Percentiles rank a stretch among this genome's conserved stretches.
Evolutionary conservation across 2,888 invertebrate species (phyloP).

Genomic region (Lochmaea capreae): DNA sequence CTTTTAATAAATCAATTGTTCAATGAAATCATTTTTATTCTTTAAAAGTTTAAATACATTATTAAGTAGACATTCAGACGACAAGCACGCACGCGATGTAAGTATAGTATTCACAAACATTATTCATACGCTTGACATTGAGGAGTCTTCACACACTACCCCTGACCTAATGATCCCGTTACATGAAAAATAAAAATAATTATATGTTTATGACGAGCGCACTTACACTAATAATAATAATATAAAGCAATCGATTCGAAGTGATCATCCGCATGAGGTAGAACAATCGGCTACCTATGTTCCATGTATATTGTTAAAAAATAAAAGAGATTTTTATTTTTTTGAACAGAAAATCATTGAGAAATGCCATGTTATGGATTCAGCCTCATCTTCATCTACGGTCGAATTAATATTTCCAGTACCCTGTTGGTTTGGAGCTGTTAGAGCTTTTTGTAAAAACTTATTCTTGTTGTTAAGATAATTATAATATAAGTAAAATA

Average conservation of each 20-base stretch:
- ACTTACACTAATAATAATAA: background rate
- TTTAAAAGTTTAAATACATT: background rate
- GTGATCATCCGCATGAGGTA: background rate
- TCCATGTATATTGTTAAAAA: too few species aligned
- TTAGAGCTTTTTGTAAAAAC: too few species aligned
- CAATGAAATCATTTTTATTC: conserved; percentile 1
- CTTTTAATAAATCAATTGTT: too few species aligned
- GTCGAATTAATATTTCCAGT: too few species aligned
- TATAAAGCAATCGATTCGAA: background rate
- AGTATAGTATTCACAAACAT: background rate
- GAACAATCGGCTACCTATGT: too few species aligned
- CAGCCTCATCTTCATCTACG: too few species aligned
- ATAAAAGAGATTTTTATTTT: too few species aligned
- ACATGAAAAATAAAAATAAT: conserved; percentile 37
- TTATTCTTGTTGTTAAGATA: too few species aligned
- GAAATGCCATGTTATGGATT: too few species aligned
- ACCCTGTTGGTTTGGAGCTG: too few species aligned
- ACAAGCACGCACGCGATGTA: background rate
- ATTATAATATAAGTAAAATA: too few species aligned
- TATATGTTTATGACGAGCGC: background rate
- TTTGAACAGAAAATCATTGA: too few species aligned
- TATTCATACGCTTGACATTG: conserved; percentile 43
- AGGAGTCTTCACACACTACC: conserved; percentile 46
- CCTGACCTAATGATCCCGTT: conserved; percentile 53
- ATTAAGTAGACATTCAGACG: conserved; percentile 7